Base-by-base conservation (phyloP, 2,113 vertebrate genomes). In the Maccullochella peelii region DNA sequence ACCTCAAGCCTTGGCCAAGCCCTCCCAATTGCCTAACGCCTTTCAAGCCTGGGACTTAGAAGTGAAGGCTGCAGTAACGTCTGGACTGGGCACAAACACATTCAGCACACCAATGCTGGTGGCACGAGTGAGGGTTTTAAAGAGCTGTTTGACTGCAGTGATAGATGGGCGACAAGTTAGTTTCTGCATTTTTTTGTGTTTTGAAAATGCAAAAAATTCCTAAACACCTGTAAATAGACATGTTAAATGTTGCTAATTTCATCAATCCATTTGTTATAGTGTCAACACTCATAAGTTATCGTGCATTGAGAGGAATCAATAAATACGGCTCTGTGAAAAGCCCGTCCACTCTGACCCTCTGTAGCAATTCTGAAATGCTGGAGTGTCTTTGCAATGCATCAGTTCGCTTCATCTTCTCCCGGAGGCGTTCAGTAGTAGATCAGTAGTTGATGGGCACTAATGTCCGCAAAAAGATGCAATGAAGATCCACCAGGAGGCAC, bases 1-100 rank as follows among this genome's bases (percentile, higher is more conserved):
- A 18, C 15, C 30, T 72, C 54, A 88, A 89, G 84, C 87, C 92
- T 91, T 88, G 84, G 86, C 83, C 82, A 73, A 81, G 42, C 68
- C 83, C 86, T 65, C 74, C 67, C 33, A 68, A 84, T 8, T 59
- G 72, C 82, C 72, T 33, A 83, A 80, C 4, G 72, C 83, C 89
- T 91, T 89, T 89, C 30, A 62, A 73, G 57, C 82, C 82, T 78
- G 79, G 83, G 81, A 93, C 87, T 80, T 65, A 73, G 33, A 70
- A 79, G 63, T 20, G 8, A 83, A 68, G 77, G 85, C 87, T 92
- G 89, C 87, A 90, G 92, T 84, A 89, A 91, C 36, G 36, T 81
- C 76, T 85, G 82, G 75, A 89, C 73, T 58, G 74, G 80, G 63
- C 62, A 40, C 50, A 50, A 12, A 77, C 54, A 59, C 49, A 79